Evolutionary conservation across 1,140 invertebrate species (phyloP).

Genomic region (Macrotrachela quadricornifera): DNA sequence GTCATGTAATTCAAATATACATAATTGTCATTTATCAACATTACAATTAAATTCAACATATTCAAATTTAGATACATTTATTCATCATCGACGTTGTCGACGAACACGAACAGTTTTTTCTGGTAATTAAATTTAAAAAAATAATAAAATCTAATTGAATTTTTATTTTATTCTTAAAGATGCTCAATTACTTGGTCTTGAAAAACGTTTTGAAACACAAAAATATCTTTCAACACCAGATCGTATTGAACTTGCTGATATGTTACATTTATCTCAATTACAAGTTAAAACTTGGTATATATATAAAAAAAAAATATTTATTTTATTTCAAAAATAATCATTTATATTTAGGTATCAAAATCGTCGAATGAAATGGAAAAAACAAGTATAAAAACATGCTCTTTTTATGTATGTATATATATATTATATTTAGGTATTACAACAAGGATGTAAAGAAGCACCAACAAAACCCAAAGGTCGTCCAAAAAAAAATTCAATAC

Average conservation of each 20-base stretch:
- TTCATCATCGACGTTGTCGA: not conserved
- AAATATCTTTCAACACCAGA: slow-evolving; percentile 90
- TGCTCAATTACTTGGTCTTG: slow-evolving; percentile 32
- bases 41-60: no score
- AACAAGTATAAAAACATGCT: slow-evolving; percentile 15
- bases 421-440: slow-evolving; percentile 10
- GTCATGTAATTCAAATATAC: no score
- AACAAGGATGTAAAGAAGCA: slow-evolving; percentile 24
- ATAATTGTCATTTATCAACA: no score
- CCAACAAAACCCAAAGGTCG: slow-evolving; percentile 33
- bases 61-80: not conserved
- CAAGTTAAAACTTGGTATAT: slow-evolving; percentile 43
- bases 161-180: not conserved
- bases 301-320: no score
- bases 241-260: slow-evolving; percentile 70
- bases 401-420: no score
- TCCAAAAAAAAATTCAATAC: slow-evolving; percentile 28
- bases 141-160: not conserved
- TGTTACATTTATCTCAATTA: slow-evolving; percentile 75
- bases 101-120: slow-evolving; percentile 6
- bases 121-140: not conserved
- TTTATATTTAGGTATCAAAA: not conserved
- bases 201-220: slow-evolving; percentile 81
- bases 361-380: slow-evolving; percentile 28
- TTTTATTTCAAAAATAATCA: no score